Evolutionary conservation across 2,888 invertebrate genomes (phyloP).

Genomic region (Piscicola geometra): DNA sequence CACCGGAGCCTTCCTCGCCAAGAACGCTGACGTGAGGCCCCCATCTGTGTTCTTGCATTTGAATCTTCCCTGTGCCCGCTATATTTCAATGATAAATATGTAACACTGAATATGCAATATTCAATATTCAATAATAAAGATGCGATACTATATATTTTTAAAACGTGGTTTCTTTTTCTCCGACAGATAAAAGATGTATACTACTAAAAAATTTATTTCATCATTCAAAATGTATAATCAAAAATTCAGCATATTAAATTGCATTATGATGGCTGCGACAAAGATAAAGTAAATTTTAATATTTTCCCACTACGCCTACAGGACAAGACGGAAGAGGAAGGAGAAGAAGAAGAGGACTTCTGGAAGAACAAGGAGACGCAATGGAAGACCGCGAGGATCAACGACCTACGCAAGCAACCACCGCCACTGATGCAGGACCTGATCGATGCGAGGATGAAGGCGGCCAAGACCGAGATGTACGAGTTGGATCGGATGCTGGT

Average conservation of each 20-base stretch:
- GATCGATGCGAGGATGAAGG: conserved; percentile 11
- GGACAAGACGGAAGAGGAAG: conserved; percentile 31
- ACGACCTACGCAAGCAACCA: conserved; percentile 26
- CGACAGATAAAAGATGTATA: too few species aligned
- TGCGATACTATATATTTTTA: too few species aligned
- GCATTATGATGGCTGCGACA: too few species aligned
- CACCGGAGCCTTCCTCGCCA: conserved; percentile 24
- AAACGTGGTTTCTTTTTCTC: too few species aligned
- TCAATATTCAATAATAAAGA: too few species aligned
- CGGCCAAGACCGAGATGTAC: conserved; percentile 24
- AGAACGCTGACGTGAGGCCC: not conserved
- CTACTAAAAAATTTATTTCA: too few species aligned
- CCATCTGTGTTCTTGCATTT: too few species aligned
- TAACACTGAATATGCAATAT: too few species aligned
- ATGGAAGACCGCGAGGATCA: conserved; percentile 22
- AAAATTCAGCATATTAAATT: too few species aligned
- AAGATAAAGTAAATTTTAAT: not conserved
- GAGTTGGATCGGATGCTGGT: conserved; percentile 22
- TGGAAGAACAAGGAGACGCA: conserved; percentile 23
- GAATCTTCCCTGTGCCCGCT: too few species aligned
- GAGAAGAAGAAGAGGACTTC: conserved; percentile 19
- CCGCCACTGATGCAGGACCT: conserved; percentile 26
- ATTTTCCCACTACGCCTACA: not conserved
- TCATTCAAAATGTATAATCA: too few species aligned
- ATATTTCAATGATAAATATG: too few species aligned